Percentiles rank a stretch among this genome's conserved stretches.
These are phyloP conservation scores for Sinopyrophorus schimmeli DNA, from an alignment of 2,888 invertebrate genomes.

Conservation along the genomic window DNA sequence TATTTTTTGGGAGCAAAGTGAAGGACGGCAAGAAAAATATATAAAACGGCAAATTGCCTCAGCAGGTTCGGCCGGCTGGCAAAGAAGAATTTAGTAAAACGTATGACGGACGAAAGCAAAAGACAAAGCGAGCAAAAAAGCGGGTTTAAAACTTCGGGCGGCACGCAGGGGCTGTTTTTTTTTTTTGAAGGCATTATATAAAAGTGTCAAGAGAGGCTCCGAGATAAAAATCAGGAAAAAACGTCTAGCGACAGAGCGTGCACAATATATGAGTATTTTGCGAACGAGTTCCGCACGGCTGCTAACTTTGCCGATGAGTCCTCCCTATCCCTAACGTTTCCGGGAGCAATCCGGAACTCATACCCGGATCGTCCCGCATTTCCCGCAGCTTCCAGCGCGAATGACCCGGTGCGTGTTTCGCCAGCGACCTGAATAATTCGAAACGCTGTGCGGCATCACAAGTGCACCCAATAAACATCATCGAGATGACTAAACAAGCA, in stretches of 20 bases:
- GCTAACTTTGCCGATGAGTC: conserved; percentile 21
- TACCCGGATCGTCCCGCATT: conserved; percentile 19
- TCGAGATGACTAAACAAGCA: conserved; percentile 25
- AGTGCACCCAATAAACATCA: conserved; percentile 31
- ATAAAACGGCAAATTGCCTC: conserved; percentile 22
- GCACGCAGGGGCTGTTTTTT: conserved; percentile 11
- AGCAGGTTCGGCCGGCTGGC: conserved; percentile 15
- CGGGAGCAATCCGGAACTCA: conserved; percentile 18
- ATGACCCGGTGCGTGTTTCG: conserved; percentile 36
- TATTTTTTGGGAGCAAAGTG: too few relatives aligned
- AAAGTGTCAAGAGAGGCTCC: conserved; percentile 24
- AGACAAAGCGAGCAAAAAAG: conserved; percentile 25
- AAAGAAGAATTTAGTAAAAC: conserved; percentile 13
- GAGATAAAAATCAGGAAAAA: conserved; percentile 31
- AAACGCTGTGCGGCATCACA: conserved; percentile 32
- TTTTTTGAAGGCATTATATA: conserved; percentile 26
- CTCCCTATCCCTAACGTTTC: conserved; percentile 16
- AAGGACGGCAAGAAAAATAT: conserved; percentile 10
- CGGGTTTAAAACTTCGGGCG: conserved; percentile 24
- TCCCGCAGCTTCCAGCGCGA: conserved; percentile 32
- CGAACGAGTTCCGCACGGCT: conserved; percentile 20
- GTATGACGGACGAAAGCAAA: conserved; percentile 24
- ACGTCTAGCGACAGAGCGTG: conserved; percentile 20
- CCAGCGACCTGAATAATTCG: conserved; percentile 38
- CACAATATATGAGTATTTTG: conserved; percentile 22